phyloP scores from a whole-genome alignment of 53 echinoderm and acorn worm species.

The Zoroaster sp. region DNA sequence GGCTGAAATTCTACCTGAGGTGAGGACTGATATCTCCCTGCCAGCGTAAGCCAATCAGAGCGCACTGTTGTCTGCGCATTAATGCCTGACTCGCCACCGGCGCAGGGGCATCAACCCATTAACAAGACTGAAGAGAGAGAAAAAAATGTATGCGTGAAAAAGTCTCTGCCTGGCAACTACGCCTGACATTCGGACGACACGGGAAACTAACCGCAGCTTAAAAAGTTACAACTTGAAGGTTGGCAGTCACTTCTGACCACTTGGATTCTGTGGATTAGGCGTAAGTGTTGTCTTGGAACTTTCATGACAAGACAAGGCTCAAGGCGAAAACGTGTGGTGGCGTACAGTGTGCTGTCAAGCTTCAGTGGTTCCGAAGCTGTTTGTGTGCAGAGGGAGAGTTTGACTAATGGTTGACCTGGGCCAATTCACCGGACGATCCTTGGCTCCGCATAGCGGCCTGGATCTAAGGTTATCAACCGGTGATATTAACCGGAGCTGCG shows the following conservation, averaged over 20 bases:
- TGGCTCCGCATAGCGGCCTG: slow-evolving; percentile 40
- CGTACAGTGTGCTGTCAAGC: slow-evolving; percentile 18
- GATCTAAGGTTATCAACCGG: slow-evolving; percentile 49
- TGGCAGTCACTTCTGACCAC: slow-evolving; percentile 49
- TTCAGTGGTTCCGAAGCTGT: slow-evolving; percentile 15
- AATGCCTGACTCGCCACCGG: slow-evolving; percentile 20
- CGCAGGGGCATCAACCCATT: slow-evolving; percentile 41
- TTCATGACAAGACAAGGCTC: slow-evolving; percentile 1
- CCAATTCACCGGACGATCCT: slow-evolving; percentile 21
- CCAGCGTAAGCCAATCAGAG: slow-evolving; percentile 21
- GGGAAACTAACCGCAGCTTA: slow-evolving; percentile 29
- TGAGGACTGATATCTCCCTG: slow-evolving; percentile 16
- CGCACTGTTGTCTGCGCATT: slow-evolving; percentile 14
- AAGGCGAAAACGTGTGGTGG: slow-evolving; percentile 31
- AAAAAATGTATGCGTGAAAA: not conserved
- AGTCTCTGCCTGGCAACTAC: not conserved
- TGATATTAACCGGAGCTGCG: slow-evolving; percentile 37
- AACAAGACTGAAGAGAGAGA: slow-evolving; percentile 9
- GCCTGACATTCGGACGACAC: slow-evolving; percentile 5
- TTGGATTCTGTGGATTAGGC: slow-evolving; percentile 45
- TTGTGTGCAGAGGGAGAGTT: not conserved
- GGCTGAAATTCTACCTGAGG: slow-evolving; percentile 26
- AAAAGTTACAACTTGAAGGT: slow-evolving; percentile 41
- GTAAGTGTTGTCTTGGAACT: slow-evolving; percentile 45
- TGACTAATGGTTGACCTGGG: slow-evolving; percentile 48